Base-by-base conservation (phyloP, 2,888 invertebrate species). In the Eristalis pertinax region DNA sequence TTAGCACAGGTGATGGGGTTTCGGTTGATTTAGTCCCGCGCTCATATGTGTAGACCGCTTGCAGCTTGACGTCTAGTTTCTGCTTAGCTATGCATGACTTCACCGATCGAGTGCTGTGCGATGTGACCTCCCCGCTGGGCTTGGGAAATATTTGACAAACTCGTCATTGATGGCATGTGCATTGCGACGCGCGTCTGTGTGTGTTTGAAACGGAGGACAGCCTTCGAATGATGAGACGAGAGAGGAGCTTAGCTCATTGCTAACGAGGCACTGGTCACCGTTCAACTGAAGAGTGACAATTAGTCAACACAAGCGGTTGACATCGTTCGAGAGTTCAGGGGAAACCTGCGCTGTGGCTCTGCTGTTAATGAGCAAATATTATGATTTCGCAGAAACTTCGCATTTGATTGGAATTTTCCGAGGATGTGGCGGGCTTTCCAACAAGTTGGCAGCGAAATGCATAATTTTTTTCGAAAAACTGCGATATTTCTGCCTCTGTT, bases 41-140 rank as follows among this genome's bases (percentile, higher is more conserved):
- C n/a, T 8, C 50, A 5, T 19, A 19, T 32, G 32, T 32, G 32
- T 8, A 8, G 50, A 19, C 43, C 5, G 50, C 69, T 56, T 77
- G 43, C 62, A 63, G 67, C 41, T 38, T 70, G 72, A 22, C 62
- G 60, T 62, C 62, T 58, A 35, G 50, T 29, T 70, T 70, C 56
- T 64, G 69, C 50, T 70, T 78, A 56, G 78, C 62, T 78, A 70
- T 70, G 78, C 70, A 78, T 78, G 78, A 78, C 70, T 78, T 78
- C 78, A 70, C 50, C 56, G 70, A 50, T 38, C 26, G 22, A 56
- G 38, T 56, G 10, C 32, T 32, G 76, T 22, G 50, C 50, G 19
- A n/a, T 8, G 50, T 78, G 65, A 67, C 67, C 67, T 76, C 60
- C 67, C 50, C 43, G 65, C 43, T 50, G 77, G 56, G 56, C 64